Evolutionary conservation across 2,888 invertebrate species (phyloP).

Genomic region (Netelia fuscicornis): DNA sequence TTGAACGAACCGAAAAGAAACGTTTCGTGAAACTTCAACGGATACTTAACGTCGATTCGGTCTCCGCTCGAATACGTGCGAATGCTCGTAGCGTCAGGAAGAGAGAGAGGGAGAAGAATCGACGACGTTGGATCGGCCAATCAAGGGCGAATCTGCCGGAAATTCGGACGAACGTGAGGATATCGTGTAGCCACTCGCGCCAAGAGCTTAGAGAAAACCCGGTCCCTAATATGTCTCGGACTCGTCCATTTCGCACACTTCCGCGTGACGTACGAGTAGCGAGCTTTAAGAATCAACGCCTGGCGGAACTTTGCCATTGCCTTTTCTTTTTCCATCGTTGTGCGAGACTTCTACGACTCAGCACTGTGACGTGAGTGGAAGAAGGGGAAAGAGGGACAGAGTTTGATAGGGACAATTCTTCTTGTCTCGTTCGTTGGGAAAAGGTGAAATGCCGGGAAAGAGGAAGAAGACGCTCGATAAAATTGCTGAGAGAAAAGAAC

Average conservation of each 20-base stretch:
- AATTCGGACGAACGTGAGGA: constrained; percentile 32
- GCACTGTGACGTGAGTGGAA: background rate
- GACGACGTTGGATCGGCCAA: constrained; percentile 6
- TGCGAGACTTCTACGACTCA: background rate
- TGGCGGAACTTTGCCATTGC: background rate
- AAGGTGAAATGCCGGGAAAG: constrained; percentile 5
- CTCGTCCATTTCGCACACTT: constrained; percentile 37
- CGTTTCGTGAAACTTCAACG: too few species aligned
- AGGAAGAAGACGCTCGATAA: constrained; percentile 7
- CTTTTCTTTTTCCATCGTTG: too few species aligned
- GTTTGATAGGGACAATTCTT: constrained; percentile 38
- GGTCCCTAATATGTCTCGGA: constrained; percentile 39
- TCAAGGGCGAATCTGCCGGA: constrained; percentile 41
- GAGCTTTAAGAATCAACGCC: constrained; percentile 17
- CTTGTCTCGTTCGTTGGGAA: constrained; percentile 2
- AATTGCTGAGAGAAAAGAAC: constrained; percentile 14
- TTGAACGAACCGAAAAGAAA: too few species aligned
- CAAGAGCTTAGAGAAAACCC: too few species aligned
- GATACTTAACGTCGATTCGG: too few species aligned
- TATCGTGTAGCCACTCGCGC: constrained; percentile 20
- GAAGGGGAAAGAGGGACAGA: background rate
- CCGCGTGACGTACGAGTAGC: constrained; percentile 10
- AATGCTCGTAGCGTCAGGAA: too few species aligned
- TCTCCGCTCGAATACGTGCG: too few species aligned
- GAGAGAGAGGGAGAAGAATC: too few species aligned